Evolutionary conservation across 2,113 vertebrate genomes (phyloP).

Genomic region (Sciurus niger): DNA sequence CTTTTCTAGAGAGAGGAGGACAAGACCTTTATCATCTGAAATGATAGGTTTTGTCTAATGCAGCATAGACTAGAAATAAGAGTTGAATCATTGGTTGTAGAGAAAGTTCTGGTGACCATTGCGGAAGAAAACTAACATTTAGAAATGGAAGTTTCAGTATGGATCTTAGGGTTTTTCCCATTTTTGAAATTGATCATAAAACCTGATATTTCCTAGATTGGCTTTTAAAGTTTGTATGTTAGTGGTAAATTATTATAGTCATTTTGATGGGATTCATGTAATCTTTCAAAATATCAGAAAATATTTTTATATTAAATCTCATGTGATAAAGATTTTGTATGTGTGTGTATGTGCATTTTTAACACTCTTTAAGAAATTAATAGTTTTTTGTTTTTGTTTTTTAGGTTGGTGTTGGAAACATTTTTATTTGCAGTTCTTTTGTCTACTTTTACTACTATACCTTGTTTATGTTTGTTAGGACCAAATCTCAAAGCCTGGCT

Average conservation of each 20-base stretch:
- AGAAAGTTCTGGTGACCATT: constrained; percentile 61
- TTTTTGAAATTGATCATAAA: constrained; percentile 64
- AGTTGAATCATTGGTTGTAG: background rate
- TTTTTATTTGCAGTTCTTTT: constrained; percentile 96
- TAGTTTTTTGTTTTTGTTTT: constrained; percentile 35
- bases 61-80: constrained; percentile 23
- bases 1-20: background rate
- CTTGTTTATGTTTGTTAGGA: constrained; percentile 96
- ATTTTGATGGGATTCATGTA: background rate
- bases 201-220: background rate
- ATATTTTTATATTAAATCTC: background rate
- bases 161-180: background rate
- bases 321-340: background rate
- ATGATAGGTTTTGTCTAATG: background rate
- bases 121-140: background rate
- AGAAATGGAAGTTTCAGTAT: background rate
- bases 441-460: constrained; percentile 95
- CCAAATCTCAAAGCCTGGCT: constrained; percentile 97
- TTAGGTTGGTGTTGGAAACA: constrained; percentile 94
- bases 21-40: constrained; percentile 57
- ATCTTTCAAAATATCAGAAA: constrained; percentile 33
- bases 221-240: constrained; percentile 56
- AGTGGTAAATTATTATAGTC: constrained; percentile 15
- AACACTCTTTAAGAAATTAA: constrained; percentile 50
- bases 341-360: background rate